Conservation (phyloP, 2,113 vertebrate genomes). For the Ictalurus punctatus region DNA sequence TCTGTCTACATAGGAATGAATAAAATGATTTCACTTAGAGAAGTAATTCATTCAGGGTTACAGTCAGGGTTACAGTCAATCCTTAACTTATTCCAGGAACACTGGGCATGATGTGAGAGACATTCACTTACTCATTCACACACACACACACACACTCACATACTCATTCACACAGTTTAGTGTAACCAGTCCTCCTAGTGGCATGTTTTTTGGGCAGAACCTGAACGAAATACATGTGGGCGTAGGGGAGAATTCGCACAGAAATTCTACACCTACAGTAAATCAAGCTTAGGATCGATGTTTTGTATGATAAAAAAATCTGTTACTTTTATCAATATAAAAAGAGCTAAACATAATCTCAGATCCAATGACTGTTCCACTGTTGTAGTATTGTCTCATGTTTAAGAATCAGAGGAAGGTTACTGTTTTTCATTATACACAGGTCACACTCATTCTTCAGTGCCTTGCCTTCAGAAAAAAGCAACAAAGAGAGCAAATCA, state of each 20-base stretch:
- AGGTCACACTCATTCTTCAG: constrained; percentile 91
- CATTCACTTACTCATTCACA: neutral
- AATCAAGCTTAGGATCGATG: neutral
- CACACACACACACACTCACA: neutral
- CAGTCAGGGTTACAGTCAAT: neutral
- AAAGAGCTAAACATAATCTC: neutral
- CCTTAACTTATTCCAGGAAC: neutral
- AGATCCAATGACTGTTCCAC: neutral
- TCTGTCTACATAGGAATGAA: neutral
- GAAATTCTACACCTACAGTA: neutral
- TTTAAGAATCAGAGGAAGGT: neutral
- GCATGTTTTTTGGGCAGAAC: neutral
- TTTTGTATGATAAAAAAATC: neutral
- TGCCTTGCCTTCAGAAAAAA: constrained; percentile 68
- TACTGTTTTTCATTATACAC: constrained; percentile 30
- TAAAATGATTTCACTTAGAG: neutral
- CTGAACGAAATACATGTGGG: neutral
- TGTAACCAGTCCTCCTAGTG: neutral
- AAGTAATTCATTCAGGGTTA: neutral
- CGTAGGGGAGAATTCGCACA: neutral
- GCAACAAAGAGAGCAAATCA: constrained; percentile 58
- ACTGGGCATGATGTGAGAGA: neutral
- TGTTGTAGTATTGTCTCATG: neutral
- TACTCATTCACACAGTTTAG: neutral
- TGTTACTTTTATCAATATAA: neutral